phyloP scores from a whole-genome alignment of 2,797 vertebrate genomes.

The Synanceia verrucosa region DNA sequence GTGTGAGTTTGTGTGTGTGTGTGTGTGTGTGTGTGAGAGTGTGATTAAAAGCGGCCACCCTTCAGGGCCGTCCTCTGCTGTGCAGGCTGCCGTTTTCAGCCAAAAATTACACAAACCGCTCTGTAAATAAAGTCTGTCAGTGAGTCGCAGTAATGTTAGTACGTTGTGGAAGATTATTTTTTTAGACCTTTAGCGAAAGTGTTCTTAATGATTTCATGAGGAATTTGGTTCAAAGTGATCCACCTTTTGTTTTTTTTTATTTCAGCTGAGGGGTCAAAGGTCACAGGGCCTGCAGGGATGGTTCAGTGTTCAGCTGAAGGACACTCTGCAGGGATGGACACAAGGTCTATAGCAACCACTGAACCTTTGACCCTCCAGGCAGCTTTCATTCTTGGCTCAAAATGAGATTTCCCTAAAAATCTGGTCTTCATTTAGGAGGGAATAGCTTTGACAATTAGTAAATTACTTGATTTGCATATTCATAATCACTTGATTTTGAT shows the following conservation, averaged over 20 bases:
- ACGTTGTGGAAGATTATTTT: constrained; percentile 1
- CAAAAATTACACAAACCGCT: constrained; percentile 39
- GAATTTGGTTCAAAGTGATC: background rate
- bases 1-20: background rate
- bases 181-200: constrained; percentile 1
- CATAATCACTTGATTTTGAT: constrained; percentile 64
- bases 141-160: constrained; percentile 7
- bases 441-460: constrained; percentile 56
- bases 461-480: constrained; percentile 65
- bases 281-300: background rate
- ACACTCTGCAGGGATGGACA: background rate
- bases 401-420: constrained; percentile 9
- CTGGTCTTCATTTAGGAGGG: constrained; percentile 21
- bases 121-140: constrained; percentile 45
- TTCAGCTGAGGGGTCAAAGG: constrained; percentile 4
- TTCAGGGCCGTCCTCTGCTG: constrained; percentile 52
- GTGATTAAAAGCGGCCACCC: constrained; percentile 46
- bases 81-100: constrained; percentile 38
- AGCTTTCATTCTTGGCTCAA: constrained; percentile 1
- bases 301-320: background rate
- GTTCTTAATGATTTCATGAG: background rate
- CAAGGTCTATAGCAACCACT: background rate
- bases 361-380: constrained; percentile 36
- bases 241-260: background rate
- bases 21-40: constrained; percentile 40